Conservation (phyloP, 2,797 vertebrate species). For the Acanthurus tractus region DNA sequence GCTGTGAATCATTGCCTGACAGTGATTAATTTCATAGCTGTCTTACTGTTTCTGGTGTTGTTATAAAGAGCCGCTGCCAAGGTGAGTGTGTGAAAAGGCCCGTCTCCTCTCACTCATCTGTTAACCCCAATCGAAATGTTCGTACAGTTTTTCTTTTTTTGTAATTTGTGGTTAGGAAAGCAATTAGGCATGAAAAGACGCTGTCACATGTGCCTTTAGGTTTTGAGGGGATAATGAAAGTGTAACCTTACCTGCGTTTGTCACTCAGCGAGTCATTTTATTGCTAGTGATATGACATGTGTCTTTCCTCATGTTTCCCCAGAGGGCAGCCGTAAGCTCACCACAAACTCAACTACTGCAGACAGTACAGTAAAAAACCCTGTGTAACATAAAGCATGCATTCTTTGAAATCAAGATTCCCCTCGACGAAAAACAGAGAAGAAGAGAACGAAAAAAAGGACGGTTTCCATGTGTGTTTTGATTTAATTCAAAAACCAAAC, state of each 20-base stretch:
- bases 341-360: background rate
- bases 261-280: background rate
- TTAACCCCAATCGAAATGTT: slow-evolving; percentile 28
- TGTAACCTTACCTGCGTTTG: background rate
- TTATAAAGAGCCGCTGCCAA: slow-evolving; percentile 20
- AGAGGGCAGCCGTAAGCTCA: slow-evolving; percentile 41
- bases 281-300: background rate
- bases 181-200: background rate
- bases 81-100: slow-evolving; percentile 35
- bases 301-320: slow-evolving; percentile 37
- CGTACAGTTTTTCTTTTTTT: slow-evolving; percentile 12
- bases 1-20: slow-evolving; percentile 40
- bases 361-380: background rate
- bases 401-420: slow-evolving; percentile 3
- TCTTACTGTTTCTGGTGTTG: slow-evolving; percentile 17
- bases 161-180: background rate
- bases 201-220: background rate
- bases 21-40: slow-evolving; percentile 51
- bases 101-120: background rate
- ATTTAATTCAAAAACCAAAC: background rate
- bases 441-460: background rate
- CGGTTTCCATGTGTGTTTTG: background rate
- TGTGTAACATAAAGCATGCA: background rate
- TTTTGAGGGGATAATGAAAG: slow-evolving; percentile 15
- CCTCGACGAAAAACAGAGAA: background rate